These are phyloP conservation scores for Hermaeophaga mercurialis DNA, from an alignment of 2,888 invertebrate species.

Conservation along the genomic window DNA sequence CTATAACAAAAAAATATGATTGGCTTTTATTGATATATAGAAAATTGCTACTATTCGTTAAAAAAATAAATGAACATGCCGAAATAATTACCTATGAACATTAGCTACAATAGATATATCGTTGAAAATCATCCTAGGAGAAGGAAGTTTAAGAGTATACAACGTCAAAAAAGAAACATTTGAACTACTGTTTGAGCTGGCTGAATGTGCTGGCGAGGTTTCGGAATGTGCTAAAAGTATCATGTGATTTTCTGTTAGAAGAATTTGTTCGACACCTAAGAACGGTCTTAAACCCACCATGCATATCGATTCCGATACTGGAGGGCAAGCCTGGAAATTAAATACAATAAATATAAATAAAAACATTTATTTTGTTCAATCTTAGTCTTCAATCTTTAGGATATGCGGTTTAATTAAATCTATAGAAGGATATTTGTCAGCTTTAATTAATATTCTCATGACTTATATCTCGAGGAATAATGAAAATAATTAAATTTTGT, in stretches of 20 bases:
- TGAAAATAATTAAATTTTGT: no score
- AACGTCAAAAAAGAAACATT: conserved; percentile 67
- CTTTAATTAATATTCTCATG: no score
- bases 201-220: conserved; percentile 60
- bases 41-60: background rate
- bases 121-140: conserved; percentile 67
- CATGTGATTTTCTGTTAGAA: conserved; percentile 60
- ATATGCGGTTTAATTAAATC: no score
- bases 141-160: conserved; percentile 72
- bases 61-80: no score
- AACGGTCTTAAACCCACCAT: conserved; percentile 72
- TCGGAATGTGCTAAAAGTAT: conserved; percentile 65
- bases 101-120: conserved; percentile 73
- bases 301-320: conserved; percentile 66
- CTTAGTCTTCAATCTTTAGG: no score
- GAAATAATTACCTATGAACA: conserved; percentile 58
- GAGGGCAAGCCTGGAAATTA: conserved; percentile 60
- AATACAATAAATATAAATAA: conserved; percentile 6
- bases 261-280: conserved; percentile 64
- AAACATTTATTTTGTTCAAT: background rate
- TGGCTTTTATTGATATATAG: no score
- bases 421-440: no score
- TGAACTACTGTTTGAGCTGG: conserved; percentile 55
- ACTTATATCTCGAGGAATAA: no score
- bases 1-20: no score